These are phyloP conservation scores for Tetraneura akinire DNA, from an alignment of 1,140 invertebrate species.

Conservation along the genomic window DNA sequence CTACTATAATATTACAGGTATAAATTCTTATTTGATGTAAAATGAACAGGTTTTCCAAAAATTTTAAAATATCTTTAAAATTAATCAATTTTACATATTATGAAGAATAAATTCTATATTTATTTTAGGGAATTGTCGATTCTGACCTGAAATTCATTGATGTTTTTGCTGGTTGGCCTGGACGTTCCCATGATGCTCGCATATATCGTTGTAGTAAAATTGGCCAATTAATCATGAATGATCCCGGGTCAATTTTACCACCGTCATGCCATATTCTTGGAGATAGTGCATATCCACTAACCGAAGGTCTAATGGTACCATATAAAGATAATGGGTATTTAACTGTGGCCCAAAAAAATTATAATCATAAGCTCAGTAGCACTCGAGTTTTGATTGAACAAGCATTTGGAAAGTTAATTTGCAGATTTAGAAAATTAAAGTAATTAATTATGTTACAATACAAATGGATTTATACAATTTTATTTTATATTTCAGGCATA, in stretches of 20 bases:
- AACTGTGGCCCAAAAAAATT: background rate
- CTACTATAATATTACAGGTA: too few species aligned
- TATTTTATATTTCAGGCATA: background rate
- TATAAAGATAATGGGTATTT: slow-evolving; percentile 16
- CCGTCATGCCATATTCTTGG: background rate
- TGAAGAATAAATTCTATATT: background rate
- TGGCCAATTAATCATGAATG: background rate
- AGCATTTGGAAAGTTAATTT: slow-evolving; percentile 29
- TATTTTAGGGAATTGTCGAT: slow-evolving; percentile 27
- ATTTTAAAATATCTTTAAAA: background rate
- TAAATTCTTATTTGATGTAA: too few species aligned
- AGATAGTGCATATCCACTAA: background rate
- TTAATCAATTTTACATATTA: too few species aligned
- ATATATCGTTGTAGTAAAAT: background rate
- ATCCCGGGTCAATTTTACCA: background rate
- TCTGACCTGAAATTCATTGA: background rate
- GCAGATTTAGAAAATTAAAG: slow-evolving; percentile 2
- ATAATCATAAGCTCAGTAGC: background rate
- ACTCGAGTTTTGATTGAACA: background rate
- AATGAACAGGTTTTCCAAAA: background rate
- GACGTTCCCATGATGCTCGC: background rate
- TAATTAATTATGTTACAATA: background rate
- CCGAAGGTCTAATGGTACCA: background rate
- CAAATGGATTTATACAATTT: background rate
- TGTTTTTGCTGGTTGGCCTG: slow-evolving; percentile 26